These are phyloP conservation scores for Heliconius hewitsoni DNA, from an alignment of 1,140 invertebrate species.

Conservation along the genomic window DNA sequence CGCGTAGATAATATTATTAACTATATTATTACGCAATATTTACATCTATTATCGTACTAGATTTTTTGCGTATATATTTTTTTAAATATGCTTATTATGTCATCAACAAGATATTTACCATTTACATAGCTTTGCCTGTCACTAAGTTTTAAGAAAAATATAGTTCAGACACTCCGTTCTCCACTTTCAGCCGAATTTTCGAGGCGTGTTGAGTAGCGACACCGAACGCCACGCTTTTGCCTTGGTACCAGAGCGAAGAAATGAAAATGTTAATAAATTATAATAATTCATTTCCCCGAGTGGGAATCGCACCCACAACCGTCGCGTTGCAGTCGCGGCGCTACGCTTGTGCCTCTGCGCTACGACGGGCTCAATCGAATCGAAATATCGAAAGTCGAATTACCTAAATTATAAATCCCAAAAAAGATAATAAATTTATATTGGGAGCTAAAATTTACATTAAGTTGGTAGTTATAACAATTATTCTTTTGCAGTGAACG, in stretches of 20 bases:
- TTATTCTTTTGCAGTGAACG: slow-evolving; percentile 82
- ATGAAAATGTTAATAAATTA: too few species aligned
- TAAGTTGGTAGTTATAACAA: neutral
- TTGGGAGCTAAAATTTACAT: neutral
- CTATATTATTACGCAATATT: neutral
- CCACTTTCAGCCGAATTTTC: too few species aligned
- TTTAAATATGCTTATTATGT: neutral
- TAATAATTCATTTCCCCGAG: too few species aligned
- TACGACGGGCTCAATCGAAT: too few species aligned
- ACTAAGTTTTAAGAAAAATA: neutral
- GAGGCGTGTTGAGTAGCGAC: too few species aligned
- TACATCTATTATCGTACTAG: neutral
- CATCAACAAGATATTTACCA: neutral
- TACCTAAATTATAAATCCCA: neutral
- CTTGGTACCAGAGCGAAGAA: too few species aligned
- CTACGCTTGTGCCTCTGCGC: too few species aligned
- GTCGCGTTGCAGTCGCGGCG: too few species aligned
- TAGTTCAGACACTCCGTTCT: too few species aligned
- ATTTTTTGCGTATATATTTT: neutral
- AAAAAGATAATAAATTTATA: neutral
- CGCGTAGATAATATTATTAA: neutral
- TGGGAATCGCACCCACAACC: too few species aligned
- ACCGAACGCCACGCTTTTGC: too few species aligned
- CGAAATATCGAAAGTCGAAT: too few species aligned
- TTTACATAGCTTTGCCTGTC: neutral